Evolutionary conservation across 2,888 invertebrate genomes (phyloP).

Genomic region (Andrena bucephala): DNA sequence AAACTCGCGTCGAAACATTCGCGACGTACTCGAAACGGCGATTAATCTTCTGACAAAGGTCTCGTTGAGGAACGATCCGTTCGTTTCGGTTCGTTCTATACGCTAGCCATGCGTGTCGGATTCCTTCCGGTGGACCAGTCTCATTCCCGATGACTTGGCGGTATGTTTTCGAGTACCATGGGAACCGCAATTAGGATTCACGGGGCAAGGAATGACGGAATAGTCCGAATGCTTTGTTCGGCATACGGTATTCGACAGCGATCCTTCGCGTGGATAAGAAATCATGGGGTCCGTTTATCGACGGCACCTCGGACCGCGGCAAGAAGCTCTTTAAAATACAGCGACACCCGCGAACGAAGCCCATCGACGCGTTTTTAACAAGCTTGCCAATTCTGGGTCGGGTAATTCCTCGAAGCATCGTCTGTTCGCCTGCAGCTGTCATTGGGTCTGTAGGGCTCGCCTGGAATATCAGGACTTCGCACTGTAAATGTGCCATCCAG

Average conservation of each 20-base stretch:
- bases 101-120: constrained; percentile 53
- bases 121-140: constrained; percentile 53
- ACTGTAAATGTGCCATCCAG: too few relatives aligned
- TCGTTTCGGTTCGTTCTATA: constrained; percentile 46
- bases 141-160: constrained; percentile 62
- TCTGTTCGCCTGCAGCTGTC: too few relatives aligned
- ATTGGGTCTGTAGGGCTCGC: too few relatives aligned
- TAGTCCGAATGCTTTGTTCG: constrained; percentile 57
- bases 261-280: constrained; percentile 60
- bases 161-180: constrained; percentile 62
- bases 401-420: background rate
- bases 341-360: constrained; percentile 28
- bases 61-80: constrained; percentile 41
- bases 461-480: too few relatives aligned
- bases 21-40: background rate
- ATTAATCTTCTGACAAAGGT: constrained; percentile 54
- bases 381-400: background rate
- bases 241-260: constrained; percentile 43
- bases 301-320: constrained; percentile 32
- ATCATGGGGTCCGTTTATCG: constrained; percentile 24
- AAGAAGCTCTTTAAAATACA: constrained; percentile 50
- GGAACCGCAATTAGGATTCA: constrained; percentile 67
- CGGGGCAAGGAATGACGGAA: constrained; percentile 47
- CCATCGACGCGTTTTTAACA: constrained; percentile 25
- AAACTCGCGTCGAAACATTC: constrained; percentile 1